These are phyloP conservation scores for Myotis yumanensis DNA, from an alignment of 2,113 vertebrate genomes.

Conservation along the genomic window DNA sequence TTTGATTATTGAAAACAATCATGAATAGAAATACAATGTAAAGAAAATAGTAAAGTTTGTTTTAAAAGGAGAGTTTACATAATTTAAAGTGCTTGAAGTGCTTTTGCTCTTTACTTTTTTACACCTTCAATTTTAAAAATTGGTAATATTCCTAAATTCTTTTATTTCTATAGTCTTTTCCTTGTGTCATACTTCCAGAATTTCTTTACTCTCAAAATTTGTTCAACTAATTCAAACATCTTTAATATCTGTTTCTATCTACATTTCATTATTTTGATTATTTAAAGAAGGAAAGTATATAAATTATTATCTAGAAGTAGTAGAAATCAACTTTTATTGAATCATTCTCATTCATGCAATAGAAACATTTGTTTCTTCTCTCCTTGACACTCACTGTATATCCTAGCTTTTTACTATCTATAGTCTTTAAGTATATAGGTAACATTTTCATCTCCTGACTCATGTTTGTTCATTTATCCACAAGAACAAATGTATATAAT, in stretches of 20 bases:
- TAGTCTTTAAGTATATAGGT: conserved; percentile 16
- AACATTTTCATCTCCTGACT: conserved; percentile 68
- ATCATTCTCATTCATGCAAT: conserved; percentile 16
- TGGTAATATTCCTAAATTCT: background rate
- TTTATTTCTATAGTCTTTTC: conserved; percentile 36
- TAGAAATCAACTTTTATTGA: background rate
- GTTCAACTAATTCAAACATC: conserved; percentile 30
- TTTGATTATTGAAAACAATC: conserved; percentile 25
- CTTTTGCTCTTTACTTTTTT: conserved; percentile 49
- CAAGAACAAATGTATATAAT: conserved; percentile 59
- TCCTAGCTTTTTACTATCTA: background rate
- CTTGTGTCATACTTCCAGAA: background rate
- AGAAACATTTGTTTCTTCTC: conserved; percentile 29
- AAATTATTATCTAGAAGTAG: conserved; percentile 22
- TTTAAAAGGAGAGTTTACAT: conserved; percentile 21
- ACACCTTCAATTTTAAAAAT: background rate
- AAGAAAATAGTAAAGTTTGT: conserved; percentile 31
- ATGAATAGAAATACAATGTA: background rate
- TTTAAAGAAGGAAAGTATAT: conserved; percentile 46
- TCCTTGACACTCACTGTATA: background rate
- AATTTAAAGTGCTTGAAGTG: background rate
- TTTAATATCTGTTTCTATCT: conserved; percentile 27
- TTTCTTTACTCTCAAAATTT: conserved; percentile 24
- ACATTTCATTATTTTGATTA: conserved; percentile 32
- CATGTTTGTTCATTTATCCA: conserved; percentile 70